Evolutionary conservation across 2,797 vertebrate species (phyloP), one percentile per base, ranked within the genome.

Genomic region (Pangasius mekongensis): DNA sequence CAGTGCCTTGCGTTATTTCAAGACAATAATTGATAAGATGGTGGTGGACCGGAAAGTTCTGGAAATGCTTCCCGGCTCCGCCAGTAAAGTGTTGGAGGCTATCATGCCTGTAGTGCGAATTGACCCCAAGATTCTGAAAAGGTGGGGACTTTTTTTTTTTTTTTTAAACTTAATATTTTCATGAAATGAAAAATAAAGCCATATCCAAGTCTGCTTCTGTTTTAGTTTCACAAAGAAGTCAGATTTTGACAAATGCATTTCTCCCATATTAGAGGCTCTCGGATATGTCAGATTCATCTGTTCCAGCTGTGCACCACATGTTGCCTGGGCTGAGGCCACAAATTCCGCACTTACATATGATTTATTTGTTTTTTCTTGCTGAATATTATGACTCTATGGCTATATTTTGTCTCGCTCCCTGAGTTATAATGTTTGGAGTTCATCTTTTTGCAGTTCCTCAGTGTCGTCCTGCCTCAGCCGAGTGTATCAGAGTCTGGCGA

Each of bases 1-100:
- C 91, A 98, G 96, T 83, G 98, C 98, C 0, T 86, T 99, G 90
- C 96, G 97, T 88, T 99, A 99, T 93, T 98, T 99, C 87, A 98
- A 99, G 94, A 98, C 97, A 4, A 97, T 99, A 73, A 97, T 99
- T 86, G 98, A 99, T 93, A 97, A 97, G 93, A 97, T 98, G 96
- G 97, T 95, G 1, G 94, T 97, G 71, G 97, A 98, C 90, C 97
- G 95, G 93, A 97, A 97, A 87, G 97, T 97, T 0, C 89, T 98
- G 74, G 97, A 97, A 91, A 97, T 98, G 97, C 95, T 99, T 85
- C 97, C 97, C 0, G 97, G 98, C 20, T 98, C 98, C 0, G 97
- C 97, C 11, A 96, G 96, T 56, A 96, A 97, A 85, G 97, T 99
- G 71, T 94, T 99, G 92, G 98, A 99, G 91, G 97, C 97, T 24